Evolutionary conservation across 2,797 vertebrate genomes (phyloP), one percentile per base, ranked within the genome.

Genomic region (Pantherophis vulpinus): DNA sequence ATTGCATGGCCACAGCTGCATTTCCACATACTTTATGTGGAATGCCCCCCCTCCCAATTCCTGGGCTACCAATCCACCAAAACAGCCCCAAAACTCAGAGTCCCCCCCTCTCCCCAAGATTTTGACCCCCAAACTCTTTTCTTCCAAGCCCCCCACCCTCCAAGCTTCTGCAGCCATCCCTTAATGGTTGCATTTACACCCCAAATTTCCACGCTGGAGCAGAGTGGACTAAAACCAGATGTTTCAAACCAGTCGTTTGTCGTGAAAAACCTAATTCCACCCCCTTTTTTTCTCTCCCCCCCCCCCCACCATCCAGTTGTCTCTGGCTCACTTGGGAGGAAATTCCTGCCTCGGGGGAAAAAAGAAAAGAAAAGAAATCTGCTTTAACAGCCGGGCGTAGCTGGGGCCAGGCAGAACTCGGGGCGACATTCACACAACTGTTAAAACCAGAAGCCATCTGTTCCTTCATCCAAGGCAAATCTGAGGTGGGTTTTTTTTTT

Each of bases 21-120:
- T 56, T 87, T 29, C 29, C 5, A 32, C 16, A 4, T 13, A 10
- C 4, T 87, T n/a, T n/a, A 29, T 20, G 14, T 8, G 29, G 51
- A 54, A 54, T 0, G 32, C 2, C 2, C 1, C 55, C 0, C 29
- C 51, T 1, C 2, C n/a, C 55, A 5, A 20, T 58, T 20, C 18
- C 86, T 58, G 51, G 58, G 37, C 20, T 25, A 47, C 2, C 4
- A 10, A 5, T 25, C 20, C 37, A 5, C 9, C 74, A 11, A 79
- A 20, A 20, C 1, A 79, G 18, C 3, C 32, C 32, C 8, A 0
- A 66, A 32, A 70, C 8, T 2, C 20, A 11, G 74, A 47, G n/a
- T n/a, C n/a, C n/a, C n/a, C n/a, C n/a, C n/a, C n/a, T n/a, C n/a
- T n/a, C n/a, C n/a, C n/a, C n/a, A n/a, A n/a, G n/a, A n/a, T n/a